Base-by-base conservation (phyloP, 2,888 invertebrate genomes). In the Syrista parreyssii region DNA sequence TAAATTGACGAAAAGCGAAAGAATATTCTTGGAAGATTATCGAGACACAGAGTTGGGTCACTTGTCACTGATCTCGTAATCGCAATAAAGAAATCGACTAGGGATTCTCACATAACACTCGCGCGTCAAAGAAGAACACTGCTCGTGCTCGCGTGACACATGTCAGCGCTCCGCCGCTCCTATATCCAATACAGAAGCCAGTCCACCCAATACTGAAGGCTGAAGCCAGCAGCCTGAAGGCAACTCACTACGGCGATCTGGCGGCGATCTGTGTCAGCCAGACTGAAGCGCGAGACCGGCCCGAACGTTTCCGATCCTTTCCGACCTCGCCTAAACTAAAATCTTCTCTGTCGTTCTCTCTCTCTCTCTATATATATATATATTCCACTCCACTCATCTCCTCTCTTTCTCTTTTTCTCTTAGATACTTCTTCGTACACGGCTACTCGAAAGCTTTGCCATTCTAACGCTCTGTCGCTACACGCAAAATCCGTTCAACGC, bases 131-230 rank as follows among this genome's bases (percentile, higher is more conserved):
- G 55, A 55, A 76, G 72, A 79, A 80, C 82, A 81, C 81, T 81
- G 82, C 82, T 76, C 82, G 79, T 83, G 80, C 83, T 84, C 77
- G 82, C 80, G 81, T 84, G 86, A 83, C 84, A 84, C 86, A 87
- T 83, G 80, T 85, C 85, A 84, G 80, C 69, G 74, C 83, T 79
- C 82, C 84, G 83, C 79, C 74, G 80, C 77, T 83, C 84, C 82
- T 75, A 73, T 79, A 81, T 81, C 83, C 78, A 77, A 83, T 81
- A 79, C 84, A 76, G 82, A 82, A 79, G 85, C 84, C 84, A 83
- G 86, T 80, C 85, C 84, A 84, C 81, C 82, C 82, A 79, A 85
- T 84, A 87, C 87, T 87, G 84, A 82, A 74, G 81, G 77, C 40
- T 77, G 74, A 68, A 55, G 55, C 55, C 55, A 55, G 55, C 55